Evolutionary conservation across 2,888 invertebrate genomes (phyloP).

Genomic region (Campoletis raptor): DNA sequence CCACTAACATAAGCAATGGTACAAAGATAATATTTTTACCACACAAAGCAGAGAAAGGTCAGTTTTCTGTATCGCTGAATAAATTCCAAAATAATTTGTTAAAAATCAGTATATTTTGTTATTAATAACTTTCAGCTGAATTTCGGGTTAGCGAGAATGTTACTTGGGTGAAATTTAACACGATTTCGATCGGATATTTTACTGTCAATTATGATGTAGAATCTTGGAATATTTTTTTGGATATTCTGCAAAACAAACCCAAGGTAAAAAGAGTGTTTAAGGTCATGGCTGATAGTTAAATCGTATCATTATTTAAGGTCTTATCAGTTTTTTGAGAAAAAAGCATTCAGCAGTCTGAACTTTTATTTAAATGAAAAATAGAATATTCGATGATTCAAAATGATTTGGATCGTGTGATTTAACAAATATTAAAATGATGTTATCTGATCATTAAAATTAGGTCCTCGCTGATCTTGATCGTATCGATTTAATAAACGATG

Average conservation of each 20-base stretch:
- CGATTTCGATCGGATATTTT: slow-evolving; percentile 72
- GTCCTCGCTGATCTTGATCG: slow-evolving; percentile 55
- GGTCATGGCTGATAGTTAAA: too few relatives aligned
- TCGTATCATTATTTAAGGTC: too few relatives aligned
- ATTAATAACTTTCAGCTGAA: slow-evolving; percentile 61
- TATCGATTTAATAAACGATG: slow-evolving; percentile 71
- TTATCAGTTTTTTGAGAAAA: too few relatives aligned
- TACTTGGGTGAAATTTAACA: slow-evolving; percentile 72
- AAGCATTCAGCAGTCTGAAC: neutral
- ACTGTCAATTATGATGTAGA: slow-evolving; percentile 71
- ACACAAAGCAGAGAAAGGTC: slow-evolving; percentile 1
- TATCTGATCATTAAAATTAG: slow-evolving; percentile 13
- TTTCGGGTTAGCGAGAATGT: slow-evolving; percentile 60
- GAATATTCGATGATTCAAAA: neutral
- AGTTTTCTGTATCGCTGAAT: neutral
- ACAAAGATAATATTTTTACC: slow-evolving; percentile 34
- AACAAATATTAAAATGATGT: neutral
- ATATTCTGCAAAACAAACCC: slow-evolving; percentile 52
- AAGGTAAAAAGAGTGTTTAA: slow-evolving; percentile 48
- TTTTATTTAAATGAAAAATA: too few relatives aligned
- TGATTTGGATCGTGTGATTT: neutral
- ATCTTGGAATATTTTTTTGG: slow-evolving; percentile 67
- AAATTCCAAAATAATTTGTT: neutral
- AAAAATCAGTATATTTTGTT: neutral
- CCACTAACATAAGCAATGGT: slow-evolving; percentile 20